phyloP scores from a whole-genome alignment of 2,888 invertebrate species.

The Bombylius major region DNA sequence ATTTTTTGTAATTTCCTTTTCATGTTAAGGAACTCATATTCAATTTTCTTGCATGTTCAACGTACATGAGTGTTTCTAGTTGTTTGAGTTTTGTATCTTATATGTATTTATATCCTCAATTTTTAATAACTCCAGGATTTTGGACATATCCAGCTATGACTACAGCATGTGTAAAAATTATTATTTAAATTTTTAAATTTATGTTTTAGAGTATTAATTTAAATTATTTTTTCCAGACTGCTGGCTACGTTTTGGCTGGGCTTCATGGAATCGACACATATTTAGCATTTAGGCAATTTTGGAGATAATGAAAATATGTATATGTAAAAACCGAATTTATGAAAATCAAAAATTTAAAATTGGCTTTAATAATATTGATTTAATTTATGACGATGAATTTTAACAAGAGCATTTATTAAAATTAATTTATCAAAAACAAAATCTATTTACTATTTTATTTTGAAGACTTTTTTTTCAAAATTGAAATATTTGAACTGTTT shows the following conservation, averaged over 20 bases:
- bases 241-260: conserved; percentile 62
- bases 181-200: neutral
- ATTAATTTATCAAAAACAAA: too few relatives aligned
- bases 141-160: conserved; percentile 84
- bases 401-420: too few relatives aligned
- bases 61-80: conserved; percentile 66
- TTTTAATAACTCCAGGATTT: conserved; percentile 57
- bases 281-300: conserved; percentile 56
- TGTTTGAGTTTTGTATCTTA: conserved; percentile 71
- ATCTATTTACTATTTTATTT: too few relatives aligned
- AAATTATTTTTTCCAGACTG: conserved; percentile 51
- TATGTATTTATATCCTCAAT: conserved; percentile 61
- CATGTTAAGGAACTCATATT: conserved; percentile 59
- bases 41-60: conserved; percentile 60
- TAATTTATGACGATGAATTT: too few relatives aligned
- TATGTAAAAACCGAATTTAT: neutral
- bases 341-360: neutral
- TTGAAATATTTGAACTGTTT: too few relatives aligned
- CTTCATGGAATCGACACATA: conserved; percentile 70
- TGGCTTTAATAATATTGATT: too few relatives aligned
- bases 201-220: neutral
- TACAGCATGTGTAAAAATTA: conserved; percentile 58
- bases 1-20: conserved; percentile 24
- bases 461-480: too few relatives aligned
- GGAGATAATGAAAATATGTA: conserved; percentile 42